Base-by-base conservation (phyloP, 1,140 invertebrate species). In the Trypoxylus dichotomus region DNA sequence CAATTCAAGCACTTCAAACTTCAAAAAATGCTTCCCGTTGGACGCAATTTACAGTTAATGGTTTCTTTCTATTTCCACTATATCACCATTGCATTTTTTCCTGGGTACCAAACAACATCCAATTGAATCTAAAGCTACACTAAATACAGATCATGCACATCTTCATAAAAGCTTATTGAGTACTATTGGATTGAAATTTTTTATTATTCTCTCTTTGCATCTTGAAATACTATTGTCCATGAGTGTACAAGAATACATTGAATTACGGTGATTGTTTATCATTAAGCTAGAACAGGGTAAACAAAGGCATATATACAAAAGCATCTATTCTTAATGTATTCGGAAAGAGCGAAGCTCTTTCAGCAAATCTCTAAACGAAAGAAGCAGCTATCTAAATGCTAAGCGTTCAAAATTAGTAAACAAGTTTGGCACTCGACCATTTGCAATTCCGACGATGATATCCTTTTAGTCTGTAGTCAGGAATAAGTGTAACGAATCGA, bases 401-500 rank as follows among this genome's bases (percentile, higher is more conserved):
- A 19, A 68, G 60, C 24, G 60, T 13, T 29, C 24, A 15, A 24
- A 68, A 68, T 68, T 68, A 68, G 21, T 68, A 68, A 68, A 68
- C 21, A 68, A 63, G 60, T 24, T 63, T 24, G 19, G 21, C 7
- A 29, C 24, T n/a, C 60, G 21, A 3, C 60, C 60, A 13, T 68
- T 68, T 68, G 7, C 60, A 7, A 27, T 10, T 24, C 15, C 60
- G 5, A 27, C 19, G 19, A 68, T 68, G 21, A 68, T 27, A 15
- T 68, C 11, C 60, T 27, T 29, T 68, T 29, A 68, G 2, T 68
- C 19, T 15, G 15, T 10, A 15, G 11, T 10, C 60, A 29, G 24
- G 60, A 25, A 68, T 68, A 68, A 68, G 13, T 68, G 60, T 29
- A 68, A 27, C 60, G 60, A 25, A 68, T 68, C 60, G 60, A 68